Conservation (phyloP, 2,113 vertebrate genomes). For the Notothenia coriiceps region DNA sequence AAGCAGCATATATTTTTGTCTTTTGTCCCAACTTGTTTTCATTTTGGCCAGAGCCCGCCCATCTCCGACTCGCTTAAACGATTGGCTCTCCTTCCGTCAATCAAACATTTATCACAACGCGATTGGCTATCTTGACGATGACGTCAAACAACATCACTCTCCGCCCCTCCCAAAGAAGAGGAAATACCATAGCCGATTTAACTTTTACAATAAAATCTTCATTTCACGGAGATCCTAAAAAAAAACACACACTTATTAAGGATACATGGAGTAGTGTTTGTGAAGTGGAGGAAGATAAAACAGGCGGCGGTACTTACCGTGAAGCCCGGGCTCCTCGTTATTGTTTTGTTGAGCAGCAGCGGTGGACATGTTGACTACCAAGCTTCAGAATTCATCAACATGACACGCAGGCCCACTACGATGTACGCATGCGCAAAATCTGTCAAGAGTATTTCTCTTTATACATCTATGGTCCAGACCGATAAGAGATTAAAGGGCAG, state of each 20-base stretch:
- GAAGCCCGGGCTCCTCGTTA: constrained; percentile 84
- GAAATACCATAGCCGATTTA: constrained; percentile 73
- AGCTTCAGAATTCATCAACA: constrained; percentile 75
- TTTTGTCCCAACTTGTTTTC: constrained; percentile 82
- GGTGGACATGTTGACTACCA: constrained; percentile 85
- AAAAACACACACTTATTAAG: background rate
- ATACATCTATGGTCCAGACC: background rate
- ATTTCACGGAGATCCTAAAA: background rate
- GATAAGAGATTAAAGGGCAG: background rate
- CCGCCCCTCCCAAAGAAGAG: constrained; percentile 68
- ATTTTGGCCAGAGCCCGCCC: constrained; percentile 69
- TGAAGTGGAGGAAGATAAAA: background rate
- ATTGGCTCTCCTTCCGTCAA: constrained; percentile 70
- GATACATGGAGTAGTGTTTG: accelerated
- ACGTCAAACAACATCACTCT: constrained; percentile 48
- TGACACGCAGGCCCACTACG: constrained; percentile 52
- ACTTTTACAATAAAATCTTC: constrained; percentile 72
- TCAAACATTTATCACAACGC: constrained; percentile 41
- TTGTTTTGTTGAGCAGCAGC: constrained; percentile 83
- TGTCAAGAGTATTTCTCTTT: constrained; percentile 1
- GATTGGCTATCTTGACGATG: constrained; percentile 57
- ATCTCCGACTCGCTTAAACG: background rate
- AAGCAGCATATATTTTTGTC: constrained; percentile 31
- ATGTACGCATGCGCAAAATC: constrained; percentile 66
- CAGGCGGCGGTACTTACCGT: constrained; percentile 74